Evolutionary conservation across 2,888 invertebrate genomes (phyloP).

Genomic region (Cheilosia urbana): DNA sequence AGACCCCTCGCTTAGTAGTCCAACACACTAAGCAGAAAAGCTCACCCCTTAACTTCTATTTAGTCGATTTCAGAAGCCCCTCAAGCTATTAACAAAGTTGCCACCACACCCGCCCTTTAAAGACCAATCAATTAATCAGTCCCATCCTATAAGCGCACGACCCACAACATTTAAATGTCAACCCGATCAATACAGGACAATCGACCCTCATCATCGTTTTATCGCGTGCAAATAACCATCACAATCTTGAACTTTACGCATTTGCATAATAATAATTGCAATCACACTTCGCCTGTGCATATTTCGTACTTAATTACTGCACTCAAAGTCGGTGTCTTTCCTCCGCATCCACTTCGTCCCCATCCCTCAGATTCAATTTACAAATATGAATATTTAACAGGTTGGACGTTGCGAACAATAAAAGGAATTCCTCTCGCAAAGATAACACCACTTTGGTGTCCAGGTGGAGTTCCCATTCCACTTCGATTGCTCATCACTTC

Average conservation of each 20-base stretch:
- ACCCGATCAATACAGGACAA: constrained; percentile 67
- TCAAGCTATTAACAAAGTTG: too few relatives aligned
- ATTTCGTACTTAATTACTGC: constrained; percentile 66
- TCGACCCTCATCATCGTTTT: constrained; percentile 49
- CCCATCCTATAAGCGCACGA: too few relatives aligned
- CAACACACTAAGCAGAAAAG: too few relatives aligned
- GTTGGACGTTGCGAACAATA: constrained; percentile 1
- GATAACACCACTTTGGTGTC: constrained; percentile 50
- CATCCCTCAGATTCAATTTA: constrained; percentile 69
- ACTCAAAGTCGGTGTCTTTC: constrained; percentile 18
- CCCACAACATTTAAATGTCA: constrained; percentile 29
- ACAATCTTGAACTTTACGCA: constrained; percentile 44
- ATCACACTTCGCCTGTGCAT: constrained; percentile 46
- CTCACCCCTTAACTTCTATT: too few relatives aligned
- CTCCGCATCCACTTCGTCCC: not conserved
- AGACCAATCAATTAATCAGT: not conserved
- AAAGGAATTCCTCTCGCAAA: constrained; percentile 27
- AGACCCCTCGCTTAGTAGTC: too few relatives aligned
- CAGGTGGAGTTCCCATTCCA: constrained; percentile 6
- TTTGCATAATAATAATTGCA: constrained; percentile 73
- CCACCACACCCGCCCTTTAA: not conserved
- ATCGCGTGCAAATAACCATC: not conserved
- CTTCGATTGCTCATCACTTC: not conserved
- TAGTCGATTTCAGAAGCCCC: too few relatives aligned
- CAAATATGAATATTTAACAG: constrained; percentile 75